A percentile compares a stretch with the other conserved stretches of the same genome.
Conservation (phyloP, 2,797 vertebrate species). For the Brotula barbata region DNA sequence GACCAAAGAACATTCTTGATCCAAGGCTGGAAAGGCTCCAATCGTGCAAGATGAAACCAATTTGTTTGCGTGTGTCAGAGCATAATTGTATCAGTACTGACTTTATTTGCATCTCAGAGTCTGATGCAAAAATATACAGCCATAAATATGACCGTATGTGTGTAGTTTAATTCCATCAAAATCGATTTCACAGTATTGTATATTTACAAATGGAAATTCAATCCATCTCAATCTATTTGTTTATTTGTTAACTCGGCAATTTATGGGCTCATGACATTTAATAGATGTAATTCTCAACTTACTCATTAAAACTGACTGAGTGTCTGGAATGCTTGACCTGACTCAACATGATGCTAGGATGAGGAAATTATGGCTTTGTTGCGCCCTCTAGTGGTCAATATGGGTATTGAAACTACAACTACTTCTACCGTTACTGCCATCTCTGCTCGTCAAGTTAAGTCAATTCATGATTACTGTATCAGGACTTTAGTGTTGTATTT, state of each 20-base stretch:
- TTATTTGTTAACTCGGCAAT: neutral
- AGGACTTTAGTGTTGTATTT: no score
- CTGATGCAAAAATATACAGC: constrained; percentile 31
- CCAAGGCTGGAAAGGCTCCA: constrained; percentile 12
- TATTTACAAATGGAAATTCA: constrained; percentile 26
- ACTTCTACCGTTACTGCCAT: neutral
- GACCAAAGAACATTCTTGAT: constrained; percentile 21
- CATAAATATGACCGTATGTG: constrained; percentile 27
- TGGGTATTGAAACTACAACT: no score
- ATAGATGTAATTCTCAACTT: no score
- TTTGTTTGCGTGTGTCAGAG: constrained; percentile 32
- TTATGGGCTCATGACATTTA: neutral
- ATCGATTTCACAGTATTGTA: constrained; percentile 21
- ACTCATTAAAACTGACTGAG: no score
- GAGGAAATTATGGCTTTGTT: constrained; percentile 14
- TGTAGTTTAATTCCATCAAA: constrained; percentile 21
- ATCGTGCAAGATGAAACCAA: constrained; percentile 14
- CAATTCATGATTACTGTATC: no score
- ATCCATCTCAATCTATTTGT: neutral
- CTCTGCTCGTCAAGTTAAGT: neutral
- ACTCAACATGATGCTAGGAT: neutral
- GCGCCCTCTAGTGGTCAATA: constrained; percentile 54
- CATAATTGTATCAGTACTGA: constrained; percentile 30
- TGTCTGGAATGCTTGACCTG: no score
- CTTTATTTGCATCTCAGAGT: constrained; percentile 39